These are phyloP conservation scores for Caenorhabditis uteleia DNA, from an alignment of 2,888 invertebrate genomes.

Conservation along the genomic window DNA sequence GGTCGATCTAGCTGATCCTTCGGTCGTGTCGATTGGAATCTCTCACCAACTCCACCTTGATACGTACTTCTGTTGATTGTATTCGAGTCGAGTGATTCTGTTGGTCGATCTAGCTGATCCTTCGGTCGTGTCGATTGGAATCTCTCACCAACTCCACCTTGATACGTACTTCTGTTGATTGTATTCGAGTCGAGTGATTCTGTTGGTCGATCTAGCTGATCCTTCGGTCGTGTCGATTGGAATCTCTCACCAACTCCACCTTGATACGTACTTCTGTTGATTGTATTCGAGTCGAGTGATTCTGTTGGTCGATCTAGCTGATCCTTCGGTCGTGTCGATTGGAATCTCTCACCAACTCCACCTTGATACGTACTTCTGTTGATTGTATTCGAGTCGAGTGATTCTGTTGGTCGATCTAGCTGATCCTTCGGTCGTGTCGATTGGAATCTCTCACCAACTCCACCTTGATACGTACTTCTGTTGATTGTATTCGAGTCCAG, in stretches of 20 bases:
- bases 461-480: constrained; percentile 11
- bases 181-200: constrained; percentile 9
- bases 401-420: constrained; percentile 10
- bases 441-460: constrained; percentile 8
- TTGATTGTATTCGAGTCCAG: constrained; percentile 13
- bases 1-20: constrained; percentile 10
- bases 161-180: constrained; percentile 13
- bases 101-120: constrained; percentile 8
- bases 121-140: constrained; percentile 8
- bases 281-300: constrained; percentile 5
- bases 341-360: constrained; percentile 9
- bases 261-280: constrained; percentile 15
- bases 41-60: constrained; percentile 11
- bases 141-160: constrained; percentile 13
- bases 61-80: constrained; percentile 15
- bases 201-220: constrained; percentile 8
- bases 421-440: constrained; percentile 8
- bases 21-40: constrained; percentile 6
- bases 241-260: constrained; percentile 10
- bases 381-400: constrained; percentile 9
- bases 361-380: constrained; percentile 16
- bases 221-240: constrained; percentile 7
- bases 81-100: constrained; percentile 6
- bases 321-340: constrained; percentile 9
- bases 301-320: constrained; percentile 9